Conservation (phyloP, 1,140 invertebrate species). For the Zaprionus tsacasi region DNA sequence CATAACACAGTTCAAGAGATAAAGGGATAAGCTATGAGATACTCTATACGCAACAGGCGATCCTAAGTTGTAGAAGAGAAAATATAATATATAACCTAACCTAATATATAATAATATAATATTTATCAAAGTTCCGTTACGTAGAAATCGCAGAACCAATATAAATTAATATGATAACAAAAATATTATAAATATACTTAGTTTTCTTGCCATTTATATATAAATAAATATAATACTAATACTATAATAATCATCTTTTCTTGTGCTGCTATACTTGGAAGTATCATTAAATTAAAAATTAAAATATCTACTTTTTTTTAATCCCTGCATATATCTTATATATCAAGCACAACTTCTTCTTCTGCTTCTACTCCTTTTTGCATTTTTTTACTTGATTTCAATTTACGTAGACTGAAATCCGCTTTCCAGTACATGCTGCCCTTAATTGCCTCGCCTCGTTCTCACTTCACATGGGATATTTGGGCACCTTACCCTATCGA, state of each 20-base stretch:
- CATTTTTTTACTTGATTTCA: not conserved
- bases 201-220: too few relatives aligned
- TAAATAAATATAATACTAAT: too few relatives aligned
- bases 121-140: not conserved
- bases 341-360: not conserved
- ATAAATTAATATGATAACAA: too few relatives aligned
- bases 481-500: conserved; percentile 1
- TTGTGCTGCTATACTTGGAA: too few relatives aligned
- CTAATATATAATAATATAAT: not conserved
- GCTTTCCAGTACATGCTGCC: not conserved
- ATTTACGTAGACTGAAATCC: not conserved
- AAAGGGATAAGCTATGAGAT: not conserved
- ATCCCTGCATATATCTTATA: not conserved
- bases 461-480: not conserved
- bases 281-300: too few relatives aligned
- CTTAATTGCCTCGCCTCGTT: conserved; percentile 8
- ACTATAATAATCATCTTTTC: too few relatives aligned
- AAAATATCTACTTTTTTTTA: not conserved
- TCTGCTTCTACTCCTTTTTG: too few relatives aligned
- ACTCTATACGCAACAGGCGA: not conserved
- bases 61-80: not conserved
- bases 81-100: too few relatives aligned
- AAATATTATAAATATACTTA: too few relatives aligned
- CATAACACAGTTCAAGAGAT: conserved; percentile 9
- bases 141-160: not conserved